A percentile compares a stretch with the other conserved stretches of the same genome.
Evolutionary conservation across 2,888 invertebrate species (phyloP).

Genomic region (Nemapogon koenigi): DNA sequence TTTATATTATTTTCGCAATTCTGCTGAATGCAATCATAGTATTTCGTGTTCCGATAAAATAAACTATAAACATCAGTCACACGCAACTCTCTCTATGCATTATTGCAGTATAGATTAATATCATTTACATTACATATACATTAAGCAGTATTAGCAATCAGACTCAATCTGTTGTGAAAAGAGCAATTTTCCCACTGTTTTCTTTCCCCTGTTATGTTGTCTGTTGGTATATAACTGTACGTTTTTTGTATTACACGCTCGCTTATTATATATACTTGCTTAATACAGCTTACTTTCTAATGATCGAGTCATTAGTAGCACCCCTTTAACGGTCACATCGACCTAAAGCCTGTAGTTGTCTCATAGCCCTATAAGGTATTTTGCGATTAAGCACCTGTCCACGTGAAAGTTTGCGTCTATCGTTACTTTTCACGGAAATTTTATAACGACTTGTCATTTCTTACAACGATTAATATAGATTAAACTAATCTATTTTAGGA

Average conservation of each 20-base stretch:
- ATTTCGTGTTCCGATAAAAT: too few relatives aligned
- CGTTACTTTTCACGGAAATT: too few relatives aligned
- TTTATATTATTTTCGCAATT: too few relatives aligned
- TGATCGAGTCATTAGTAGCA: slow-evolving; percentile 20
- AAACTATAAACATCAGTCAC: too few relatives aligned
- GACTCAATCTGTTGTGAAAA: slow-evolving; percentile 4
- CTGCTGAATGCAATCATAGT: too few relatives aligned
- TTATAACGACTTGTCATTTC: too few relatives aligned
- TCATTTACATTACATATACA: too few relatives aligned
- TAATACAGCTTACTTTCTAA: slow-evolving; percentile 21
- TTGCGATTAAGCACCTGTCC: slow-evolving; percentile 5
- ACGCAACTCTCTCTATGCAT: too few relatives aligned
- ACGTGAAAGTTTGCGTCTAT: slow-evolving; percentile 8
- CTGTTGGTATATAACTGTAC: not conserved
- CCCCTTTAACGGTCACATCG: slow-evolving; percentile 5
- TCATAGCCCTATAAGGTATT: slow-evolving; percentile 5
- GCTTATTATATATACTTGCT: too few relatives aligned
- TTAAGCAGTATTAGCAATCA: not conserved
- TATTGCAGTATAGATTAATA: too few relatives aligned
- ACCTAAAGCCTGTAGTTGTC: slow-evolving; percentile 1
- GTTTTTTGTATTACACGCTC: slow-evolving; percentile 1
- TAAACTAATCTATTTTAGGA: too few relatives aligned
- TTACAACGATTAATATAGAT: too few relatives aligned
- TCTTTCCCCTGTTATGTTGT: slow-evolving; percentile 3
- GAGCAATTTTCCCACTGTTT: not conserved